Conservation (phyloP, 2,113 vertebrate species). For the Poeciliopsis turrubarensis region DNA sequence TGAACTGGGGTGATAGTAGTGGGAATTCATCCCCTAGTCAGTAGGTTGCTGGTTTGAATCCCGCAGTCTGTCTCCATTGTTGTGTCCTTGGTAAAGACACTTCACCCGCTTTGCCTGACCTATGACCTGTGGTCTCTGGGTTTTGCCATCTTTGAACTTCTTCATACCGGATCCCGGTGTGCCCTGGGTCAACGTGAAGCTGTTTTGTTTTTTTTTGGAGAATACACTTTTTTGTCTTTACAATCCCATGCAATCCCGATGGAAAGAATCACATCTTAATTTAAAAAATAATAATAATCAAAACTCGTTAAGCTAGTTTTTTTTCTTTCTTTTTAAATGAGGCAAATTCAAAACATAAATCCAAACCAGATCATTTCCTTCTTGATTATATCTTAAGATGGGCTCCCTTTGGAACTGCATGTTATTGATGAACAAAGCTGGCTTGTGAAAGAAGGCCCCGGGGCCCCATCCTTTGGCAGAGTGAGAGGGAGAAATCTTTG, state of each 20-base stretch:
- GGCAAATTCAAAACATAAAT: not conserved
- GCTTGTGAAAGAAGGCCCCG: not conserved
- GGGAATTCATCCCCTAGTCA: too few species aligned
- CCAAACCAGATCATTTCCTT: conserved; percentile 8
- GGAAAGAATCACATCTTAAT: not conserved
- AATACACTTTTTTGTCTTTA: not conserved
- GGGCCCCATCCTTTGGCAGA: not conserved
- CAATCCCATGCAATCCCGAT: not conserved
- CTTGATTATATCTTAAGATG: not conserved
- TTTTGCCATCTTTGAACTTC: not conserved
- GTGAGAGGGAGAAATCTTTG: not conserved
- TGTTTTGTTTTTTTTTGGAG: not conserved
- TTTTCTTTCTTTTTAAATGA: too few species aligned
- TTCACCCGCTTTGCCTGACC: too few species aligned
- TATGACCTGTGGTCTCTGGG: too few species aligned
- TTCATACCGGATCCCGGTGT: not conserved
- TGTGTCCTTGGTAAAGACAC: too few species aligned
- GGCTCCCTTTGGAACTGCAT: not conserved
- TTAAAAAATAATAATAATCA: not conserved
- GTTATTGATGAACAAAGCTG: not conserved
- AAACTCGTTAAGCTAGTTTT: too few species aligned
- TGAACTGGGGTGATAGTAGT: not conserved
- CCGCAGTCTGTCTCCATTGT: too few species aligned
- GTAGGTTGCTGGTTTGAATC: too few species aligned
- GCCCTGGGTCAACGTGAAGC: not conserved